phyloP scores from a whole-genome alignment of 2,888 invertebrate genomes.

The Athripsodes cinereus region DNA sequence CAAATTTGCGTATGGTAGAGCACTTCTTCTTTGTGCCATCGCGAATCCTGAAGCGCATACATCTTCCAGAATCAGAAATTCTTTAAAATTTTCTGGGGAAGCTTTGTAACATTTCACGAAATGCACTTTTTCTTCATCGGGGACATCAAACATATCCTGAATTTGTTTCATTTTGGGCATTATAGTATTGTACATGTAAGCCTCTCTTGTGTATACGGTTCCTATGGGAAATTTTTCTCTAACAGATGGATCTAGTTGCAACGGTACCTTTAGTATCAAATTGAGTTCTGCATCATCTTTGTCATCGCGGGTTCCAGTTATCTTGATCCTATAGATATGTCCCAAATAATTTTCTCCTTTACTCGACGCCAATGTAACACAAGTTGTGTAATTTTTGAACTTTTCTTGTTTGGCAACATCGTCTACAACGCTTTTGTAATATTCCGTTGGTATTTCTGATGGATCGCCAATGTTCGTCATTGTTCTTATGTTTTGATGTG shows the following conservation, averaged over 20 bases:
- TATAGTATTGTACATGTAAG: slow-evolving; percentile 10
- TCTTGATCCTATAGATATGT: slow-evolving; percentile 11
- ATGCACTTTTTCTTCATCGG: slow-evolving; percentile 8
- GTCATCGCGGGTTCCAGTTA: slow-evolving; percentile 6
- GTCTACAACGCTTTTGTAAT: slow-evolving; percentile 1
- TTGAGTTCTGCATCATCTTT: slow-evolving; percentile 2
- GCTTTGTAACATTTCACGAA: slow-evolving; percentile 17
- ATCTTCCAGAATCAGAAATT: slow-evolving; percentile 17
- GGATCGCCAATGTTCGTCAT: slow-evolving; percentile 2
- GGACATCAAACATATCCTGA: slow-evolving; percentile 11
- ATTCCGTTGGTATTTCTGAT: slow-evolving; percentile 6
- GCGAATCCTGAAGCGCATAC: slow-evolving; percentile 7
- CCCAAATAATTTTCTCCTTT: slow-evolving; percentile 22
- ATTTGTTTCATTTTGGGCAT: slow-evolving; percentile 8
- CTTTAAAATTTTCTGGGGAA: slow-evolving; percentile 5
- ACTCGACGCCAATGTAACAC: slow-evolving; percentile 3
- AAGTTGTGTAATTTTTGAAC: slow-evolving; percentile 2
- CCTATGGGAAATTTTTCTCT: slow-evolving; percentile 18
- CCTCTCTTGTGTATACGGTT: slow-evolving; percentile 15
- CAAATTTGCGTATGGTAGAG: slow-evolving; percentile 12
- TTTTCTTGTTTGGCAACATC: slow-evolving; percentile 11
- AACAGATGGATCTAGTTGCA: background rate
- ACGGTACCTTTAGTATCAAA: slow-evolving; percentile 15
- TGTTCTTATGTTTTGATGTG: too few relatives aligned
- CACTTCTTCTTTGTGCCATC: slow-evolving; percentile 6